Conservation (phyloP, 2,113 vertebrate species). For the Choloepus hoffmanni region DNA sequence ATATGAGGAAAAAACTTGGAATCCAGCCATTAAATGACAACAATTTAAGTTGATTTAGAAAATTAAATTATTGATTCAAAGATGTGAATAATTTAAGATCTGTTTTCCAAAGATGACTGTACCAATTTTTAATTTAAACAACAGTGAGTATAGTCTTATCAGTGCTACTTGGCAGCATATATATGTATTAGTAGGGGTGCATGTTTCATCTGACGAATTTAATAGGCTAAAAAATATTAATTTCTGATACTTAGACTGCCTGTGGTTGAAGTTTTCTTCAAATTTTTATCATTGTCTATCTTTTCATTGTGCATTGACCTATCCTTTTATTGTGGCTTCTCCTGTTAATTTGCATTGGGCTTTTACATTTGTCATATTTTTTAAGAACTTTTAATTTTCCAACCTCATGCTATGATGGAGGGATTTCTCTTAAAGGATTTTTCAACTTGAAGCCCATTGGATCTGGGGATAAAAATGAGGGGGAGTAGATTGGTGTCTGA, state of each 20-base stretch:
- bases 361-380: neutral
- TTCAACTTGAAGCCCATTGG: neutral
- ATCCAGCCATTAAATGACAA: slow-evolving; percentile 10
- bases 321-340: neutral
- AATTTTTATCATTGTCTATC: neutral
- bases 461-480: neutral
- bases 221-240: neutral
- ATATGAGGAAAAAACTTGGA: neutral
- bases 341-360: neutral
- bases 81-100: slow-evolving; percentile 8
- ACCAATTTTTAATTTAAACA: neutral
- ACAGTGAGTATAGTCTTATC: neutral
- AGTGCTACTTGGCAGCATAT: neutral
- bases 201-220: neutral
- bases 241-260: neutral
- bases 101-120: slow-evolving; percentile 10
- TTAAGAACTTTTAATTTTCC: neutral
- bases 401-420: neutral
- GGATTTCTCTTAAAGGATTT: neutral
- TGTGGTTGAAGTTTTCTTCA: neutral
- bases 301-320: neutral
- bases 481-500: neutral
- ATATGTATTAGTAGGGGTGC: neutral
- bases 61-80: slow-evolving; percentile 15
- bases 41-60: neutral